These are phyloP conservation scores for Eilema sororculum DNA, from an alignment of 2,888 invertebrate species.

Conservation along the genomic window DNA sequence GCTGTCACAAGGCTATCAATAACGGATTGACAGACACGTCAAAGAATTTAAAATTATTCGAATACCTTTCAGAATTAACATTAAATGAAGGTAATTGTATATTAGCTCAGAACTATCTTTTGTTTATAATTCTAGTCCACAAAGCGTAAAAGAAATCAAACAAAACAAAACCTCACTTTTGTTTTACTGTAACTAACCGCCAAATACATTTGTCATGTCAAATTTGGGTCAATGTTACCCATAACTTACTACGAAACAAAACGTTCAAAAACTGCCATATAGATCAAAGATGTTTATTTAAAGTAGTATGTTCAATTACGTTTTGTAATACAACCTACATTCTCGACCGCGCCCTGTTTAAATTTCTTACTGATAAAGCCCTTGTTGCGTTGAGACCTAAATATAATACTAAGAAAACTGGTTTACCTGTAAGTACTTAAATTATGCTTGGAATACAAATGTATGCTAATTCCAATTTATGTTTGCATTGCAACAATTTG, in stretches of 20 bases:
- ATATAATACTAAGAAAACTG: constrained; percentile 15
- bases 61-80: neutral
- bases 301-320: neutral
- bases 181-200: constrained; percentile 16
- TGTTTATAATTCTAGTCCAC: neutral
- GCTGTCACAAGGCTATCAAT: neutral
- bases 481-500: constrained; percentile 7
- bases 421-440: constrained; percentile 9
- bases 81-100: neutral
- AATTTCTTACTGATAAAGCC: constrained; percentile 17
- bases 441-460: constrained; percentile 21
- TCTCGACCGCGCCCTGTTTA: constrained; percentile 20
- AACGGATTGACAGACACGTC: neutral
- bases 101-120: neutral
- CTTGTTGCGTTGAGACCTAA: constrained; percentile 14
- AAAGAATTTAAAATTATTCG: neutral
- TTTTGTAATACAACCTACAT: constrained; percentile 6
- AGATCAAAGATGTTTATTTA: constrained; percentile 10
- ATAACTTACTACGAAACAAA: constrained; percentile 20
- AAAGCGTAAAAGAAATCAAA: neutral
- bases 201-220: constrained; percentile 24
- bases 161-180: constrained; percentile 20
- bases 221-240: constrained; percentile 42
- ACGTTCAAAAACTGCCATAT: constrained; percentile 15
- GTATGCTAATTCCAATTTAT: constrained; percentile 1